phyloP scores from a whole-genome alignment of 2,113 vertebrate genomes.

The Tachycineta bicolor region DNA sequence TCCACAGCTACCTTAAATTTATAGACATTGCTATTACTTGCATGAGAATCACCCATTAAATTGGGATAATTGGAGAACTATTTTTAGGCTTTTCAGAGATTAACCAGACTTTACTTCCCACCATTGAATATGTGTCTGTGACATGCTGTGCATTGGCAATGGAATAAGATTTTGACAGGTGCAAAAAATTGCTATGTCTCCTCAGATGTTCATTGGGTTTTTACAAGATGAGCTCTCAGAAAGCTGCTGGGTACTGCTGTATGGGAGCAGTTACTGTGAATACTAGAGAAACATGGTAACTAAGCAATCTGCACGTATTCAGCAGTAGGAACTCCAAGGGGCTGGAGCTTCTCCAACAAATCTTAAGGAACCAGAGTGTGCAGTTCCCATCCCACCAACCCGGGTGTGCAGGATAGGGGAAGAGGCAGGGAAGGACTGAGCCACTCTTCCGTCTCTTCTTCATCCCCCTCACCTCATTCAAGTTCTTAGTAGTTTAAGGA shows the following conservation, averaged over 20 bases:
- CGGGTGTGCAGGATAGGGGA: fast-evolving
- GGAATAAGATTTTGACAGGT: constrained; percentile 48
- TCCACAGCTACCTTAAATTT: constrained; percentile 67
- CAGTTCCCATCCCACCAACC: neutral
- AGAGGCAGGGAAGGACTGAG: neutral
- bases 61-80: constrained; percentile 50
- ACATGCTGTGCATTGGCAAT: constrained; percentile 38
- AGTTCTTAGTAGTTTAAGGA: neutral
- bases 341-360: neutral
- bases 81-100: constrained; percentile 64
- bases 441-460: neutral
- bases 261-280: constrained; percentile 3
- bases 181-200: constrained; percentile 23
- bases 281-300: constrained; percentile 18
- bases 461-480: neutral
- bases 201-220: constrained; percentile 33
- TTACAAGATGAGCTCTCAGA: constrained; percentile 43
- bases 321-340: neutral
- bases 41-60: constrained; percentile 63
- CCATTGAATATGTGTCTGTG: constrained; percentile 5
- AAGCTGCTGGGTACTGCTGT: constrained; percentile 3
- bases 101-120: constrained; percentile 60
- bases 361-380: neutral
- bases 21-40: constrained; percentile 55
- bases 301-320: neutral